These are phyloP conservation scores for Meteorus colon DNA, from an alignment of 2,888 invertebrate genomes.

Conservation along the genomic window DNA sequence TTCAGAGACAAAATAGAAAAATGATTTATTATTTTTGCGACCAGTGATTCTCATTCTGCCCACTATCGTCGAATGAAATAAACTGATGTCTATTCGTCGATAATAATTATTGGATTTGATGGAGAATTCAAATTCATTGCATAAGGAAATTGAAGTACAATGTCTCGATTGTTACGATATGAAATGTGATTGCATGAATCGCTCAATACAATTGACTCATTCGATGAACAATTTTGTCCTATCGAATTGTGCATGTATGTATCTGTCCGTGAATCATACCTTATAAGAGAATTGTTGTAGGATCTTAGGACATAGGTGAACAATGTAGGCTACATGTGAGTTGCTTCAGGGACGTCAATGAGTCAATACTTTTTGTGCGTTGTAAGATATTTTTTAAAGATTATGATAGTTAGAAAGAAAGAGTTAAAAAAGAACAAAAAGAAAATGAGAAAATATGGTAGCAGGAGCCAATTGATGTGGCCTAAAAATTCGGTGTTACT, in stretches of 20 bases:
- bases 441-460: background rate
- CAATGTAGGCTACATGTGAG: background rate
- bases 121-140: background rate
- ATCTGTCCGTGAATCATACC: background rate
- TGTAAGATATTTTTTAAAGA: constrained; percentile 19
- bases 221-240: background rate
- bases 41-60: background rate
- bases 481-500: background rate
- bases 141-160: background rate
- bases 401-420: background rate
- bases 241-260: background rate
- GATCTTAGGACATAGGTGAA: constrained; percentile 4
- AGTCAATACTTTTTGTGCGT: constrained; percentile 23
- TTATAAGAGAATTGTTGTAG: background rate
- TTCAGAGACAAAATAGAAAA: too few relatives aligned
- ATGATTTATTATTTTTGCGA: background rate
- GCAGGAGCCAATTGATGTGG: background rate
- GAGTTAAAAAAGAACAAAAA: background rate
- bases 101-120: background rate
- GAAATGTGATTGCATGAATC: background rate
- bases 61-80: background rate
- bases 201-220: background rate
- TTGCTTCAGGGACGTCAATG: constrained; percentile 6
- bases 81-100: background rate
- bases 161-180: background rate